phyloP scores from a whole-genome alignment of 2,888 invertebrate genomes.

The Tipula lateralis region DNA sequence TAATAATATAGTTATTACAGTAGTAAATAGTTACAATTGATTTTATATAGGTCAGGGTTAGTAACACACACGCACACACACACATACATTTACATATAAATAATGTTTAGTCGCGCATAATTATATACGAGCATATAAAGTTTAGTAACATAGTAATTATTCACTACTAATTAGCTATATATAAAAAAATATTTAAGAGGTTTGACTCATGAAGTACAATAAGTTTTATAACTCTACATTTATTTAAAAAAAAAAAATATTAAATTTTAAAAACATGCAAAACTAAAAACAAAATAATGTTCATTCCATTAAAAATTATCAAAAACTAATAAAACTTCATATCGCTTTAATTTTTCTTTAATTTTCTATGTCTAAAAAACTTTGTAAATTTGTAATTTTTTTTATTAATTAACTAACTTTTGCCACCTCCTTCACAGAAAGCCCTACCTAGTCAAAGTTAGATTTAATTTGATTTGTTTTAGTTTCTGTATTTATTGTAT shows the following conservation, averaged over 20 bases:
- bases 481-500: neutral
- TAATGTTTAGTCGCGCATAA: neutral
- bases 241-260: neutral
- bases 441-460: slow-evolving; percentile 43
- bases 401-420: slow-evolving; percentile 46
- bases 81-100: neutral
- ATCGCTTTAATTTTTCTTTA: slow-evolving; percentile 19
- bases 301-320: slow-evolving; percentile 1
- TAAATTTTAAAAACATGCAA: neutral
- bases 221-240: neutral
- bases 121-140: no score
- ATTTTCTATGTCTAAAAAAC: neutral
- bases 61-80: neutral
- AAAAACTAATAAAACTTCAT: slow-evolving; percentile 24
- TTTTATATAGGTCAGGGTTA: neutral
- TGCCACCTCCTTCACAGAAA: slow-evolving; percentile 49
- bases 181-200: neutral
- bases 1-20: neutral
- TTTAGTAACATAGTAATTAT: neutral
- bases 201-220: neutral
- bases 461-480: neutral
- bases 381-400: slow-evolving; percentile 25
- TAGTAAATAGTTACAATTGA: neutral
- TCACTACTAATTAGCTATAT: neutral
- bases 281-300: neutral